A percentile compares a stretch with the other conserved stretches of the same genome.
phyloP scores from a whole-genome alignment of 2,888 invertebrate genomes.

The Hemaris fuciformis region DNA sequence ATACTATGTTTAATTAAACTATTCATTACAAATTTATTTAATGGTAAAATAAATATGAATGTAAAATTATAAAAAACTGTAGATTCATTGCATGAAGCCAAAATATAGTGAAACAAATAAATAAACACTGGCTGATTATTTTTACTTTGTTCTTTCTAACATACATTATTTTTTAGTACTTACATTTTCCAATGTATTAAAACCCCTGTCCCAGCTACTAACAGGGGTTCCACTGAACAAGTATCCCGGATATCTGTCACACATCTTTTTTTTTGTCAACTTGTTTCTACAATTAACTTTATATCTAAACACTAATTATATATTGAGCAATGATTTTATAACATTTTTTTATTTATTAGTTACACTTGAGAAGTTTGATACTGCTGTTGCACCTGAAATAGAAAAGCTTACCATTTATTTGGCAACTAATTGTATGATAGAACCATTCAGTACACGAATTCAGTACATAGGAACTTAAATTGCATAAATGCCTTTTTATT shows the following conservation, averaged over 20 bases:
- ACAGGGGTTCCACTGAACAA: slow-evolving; percentile 74
- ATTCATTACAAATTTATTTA: too few species aligned
- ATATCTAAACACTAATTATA: slow-evolving; percentile 34
- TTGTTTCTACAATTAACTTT: slow-evolving; percentile 3
- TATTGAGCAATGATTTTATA: slow-evolving; percentile 54
- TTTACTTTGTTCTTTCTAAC: too few species aligned
- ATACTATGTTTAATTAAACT: too few species aligned
- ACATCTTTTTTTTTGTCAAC: slow-evolving; percentile 45
- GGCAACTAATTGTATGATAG: background rate
- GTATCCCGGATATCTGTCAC: slow-evolving; percentile 73
- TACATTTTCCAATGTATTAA: slow-evolving; percentile 72
- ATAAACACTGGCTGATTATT: too few species aligned
- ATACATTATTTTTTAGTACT: slow-evolving; percentile 42
- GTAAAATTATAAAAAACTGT: too few species aligned
- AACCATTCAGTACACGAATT: background rate
- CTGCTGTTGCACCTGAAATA: slow-evolving; percentile 22
- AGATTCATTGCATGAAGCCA: too few species aligned
- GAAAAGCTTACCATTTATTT: background rate
- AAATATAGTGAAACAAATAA: too few species aligned
- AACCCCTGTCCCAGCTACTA: slow-evolving; percentile 77
- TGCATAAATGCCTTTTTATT: too few species aligned
- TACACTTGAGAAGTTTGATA: slow-evolving; percentile 19
- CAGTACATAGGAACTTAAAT: too few species aligned
- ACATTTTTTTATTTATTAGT: slow-evolving; percentile 31
- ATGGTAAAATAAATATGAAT: too few species aligned